Evolutionary conservation across 2,113 vertebrate species (phyloP), one percentile per base, ranked within the genome.

Genomic region (Fukomys damarensis): DNA sequence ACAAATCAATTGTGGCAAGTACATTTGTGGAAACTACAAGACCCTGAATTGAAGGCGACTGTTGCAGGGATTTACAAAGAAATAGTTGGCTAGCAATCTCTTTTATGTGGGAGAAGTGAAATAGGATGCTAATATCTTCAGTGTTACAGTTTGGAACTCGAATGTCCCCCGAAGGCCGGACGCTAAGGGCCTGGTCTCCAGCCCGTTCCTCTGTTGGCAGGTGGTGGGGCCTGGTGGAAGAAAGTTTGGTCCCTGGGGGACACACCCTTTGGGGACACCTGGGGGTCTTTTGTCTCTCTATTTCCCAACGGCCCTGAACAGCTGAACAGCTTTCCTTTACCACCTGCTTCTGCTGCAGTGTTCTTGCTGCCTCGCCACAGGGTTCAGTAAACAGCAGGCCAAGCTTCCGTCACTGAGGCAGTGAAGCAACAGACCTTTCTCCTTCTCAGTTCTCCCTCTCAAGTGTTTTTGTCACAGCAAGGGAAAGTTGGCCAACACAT

Each of bases 1-100:
- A 88, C 77, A 97, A 91, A 97, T 97, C 93, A 94, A 0, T 19
- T 66, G 14, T 93, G 94, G 89, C 93, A 92, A 63, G 16, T 79
- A 43, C 54, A 83, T 91, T 79, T 97, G 90, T 94, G 56, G 59
- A 94, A 96, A 83, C 65, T 77, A 94, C 28, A 91, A 56, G 72
- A 74, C 82, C 43, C 41, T 86, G 91, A 93, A 38, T 28, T 83
- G 30, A 86, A 93, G 63, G 49, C 66, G 87, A 79, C 86, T 91
- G 76, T 95, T 95, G 52, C 38, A 72, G 3, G 65, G 81, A 89
- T 91, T 86, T 95, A 92, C 38, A 68, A 82, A 92, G 74, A 82
- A 91, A 86, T 58, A 77, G 9, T 43, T 85, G 63, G 80, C 22
- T 59, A 43, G 77, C 38, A 43, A 7, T 91, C 86, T 88, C 59